Conservation (phyloP, 1,140 invertebrate genomes). For the Trachymyrmex septentrionalis region DNA sequence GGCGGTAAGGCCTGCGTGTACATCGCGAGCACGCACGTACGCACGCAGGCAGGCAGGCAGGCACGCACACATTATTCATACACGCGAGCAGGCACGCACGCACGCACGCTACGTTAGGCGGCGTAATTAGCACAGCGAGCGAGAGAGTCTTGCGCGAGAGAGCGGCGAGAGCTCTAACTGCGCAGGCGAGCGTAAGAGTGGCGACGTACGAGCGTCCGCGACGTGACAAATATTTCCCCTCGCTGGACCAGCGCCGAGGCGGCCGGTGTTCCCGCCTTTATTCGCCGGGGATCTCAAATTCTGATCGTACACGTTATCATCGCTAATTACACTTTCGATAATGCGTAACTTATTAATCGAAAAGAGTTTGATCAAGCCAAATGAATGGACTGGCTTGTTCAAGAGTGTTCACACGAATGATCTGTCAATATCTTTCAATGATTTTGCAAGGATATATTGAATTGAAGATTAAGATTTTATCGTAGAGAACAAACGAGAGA, state of each 20-base stretch:
- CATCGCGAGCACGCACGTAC: conserved; percentile 72
- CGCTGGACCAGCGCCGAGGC: conserved; percentile 17
- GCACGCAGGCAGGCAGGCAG: conserved; percentile 64
- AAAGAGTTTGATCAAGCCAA: not conserved
- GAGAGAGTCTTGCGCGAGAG: conserved; percentile 77
- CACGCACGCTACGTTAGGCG: conserved; percentile 79
- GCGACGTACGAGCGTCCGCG: conserved; percentile 33
- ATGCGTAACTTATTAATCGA: not conserved
- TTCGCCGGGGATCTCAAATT: conserved; percentile 12
- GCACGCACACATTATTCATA: conserved; percentile 74
- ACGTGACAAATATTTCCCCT: conserved; percentile 47
- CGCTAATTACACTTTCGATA: not conserved
- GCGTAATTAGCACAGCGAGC: conserved; percentile 81
- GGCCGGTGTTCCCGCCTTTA: conserved; percentile 8
- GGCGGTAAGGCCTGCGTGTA: conserved; percentile 72
- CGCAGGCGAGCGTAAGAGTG: conserved; percentile 59
- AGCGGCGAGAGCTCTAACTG: conserved; percentile 74
- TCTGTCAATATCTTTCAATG: not conserved
- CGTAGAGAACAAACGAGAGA: not conserved
- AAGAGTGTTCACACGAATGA: too few relatives aligned
- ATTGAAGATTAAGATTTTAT: not conserved
- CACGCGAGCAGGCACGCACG: conserved; percentile 72
- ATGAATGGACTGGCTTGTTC: not conserved
- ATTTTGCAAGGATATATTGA: not conserved
- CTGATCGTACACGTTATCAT: not conserved